Conservation (phyloP, 2,888 invertebrate genomes). For the Lasioglossum figueresi region DNA sequence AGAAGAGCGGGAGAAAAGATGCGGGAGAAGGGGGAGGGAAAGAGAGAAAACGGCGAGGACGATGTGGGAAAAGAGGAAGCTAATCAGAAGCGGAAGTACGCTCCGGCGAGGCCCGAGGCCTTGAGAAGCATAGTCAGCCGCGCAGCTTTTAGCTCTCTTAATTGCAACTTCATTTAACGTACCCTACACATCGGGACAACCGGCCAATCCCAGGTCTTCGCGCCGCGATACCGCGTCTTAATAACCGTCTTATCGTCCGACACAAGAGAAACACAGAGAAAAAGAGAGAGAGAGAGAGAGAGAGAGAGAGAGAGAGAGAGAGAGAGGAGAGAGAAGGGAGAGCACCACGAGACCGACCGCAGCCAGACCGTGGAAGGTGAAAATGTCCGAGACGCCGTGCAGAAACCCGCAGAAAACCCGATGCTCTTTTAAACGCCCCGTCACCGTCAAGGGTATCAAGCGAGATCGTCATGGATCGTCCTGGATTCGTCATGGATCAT, state of each 20-base stretch:
- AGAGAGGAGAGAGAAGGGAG: constrained; percentile 41
- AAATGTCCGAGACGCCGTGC: constrained; percentile 35
- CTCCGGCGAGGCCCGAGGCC: constrained; percentile 79
- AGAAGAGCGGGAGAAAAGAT: constrained; percentile 3
- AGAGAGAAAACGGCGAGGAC: constrained; percentile 68
- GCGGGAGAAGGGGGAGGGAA: constrained; percentile 27
- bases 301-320: constrained; percentile 39
- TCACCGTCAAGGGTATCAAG: constrained; percentile 1
- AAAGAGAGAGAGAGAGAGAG: constrained; percentile 9
- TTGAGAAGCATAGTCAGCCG: constrained; percentile 77
- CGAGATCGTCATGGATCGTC: neutral
- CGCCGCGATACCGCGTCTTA: constrained; percentile 59
- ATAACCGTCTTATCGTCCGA: constrained; percentile 63
- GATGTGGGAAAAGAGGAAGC: constrained; percentile 84
- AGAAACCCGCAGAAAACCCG: constrained; percentile 1
- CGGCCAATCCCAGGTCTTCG: constrained; percentile 60
- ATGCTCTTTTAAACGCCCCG: constrained; percentile 8
- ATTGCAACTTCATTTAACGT: constrained; percentile 80
- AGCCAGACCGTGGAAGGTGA: constrained; percentile 53
- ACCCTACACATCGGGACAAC: constrained; percentile 53
- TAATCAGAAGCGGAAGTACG: constrained; percentile 84
- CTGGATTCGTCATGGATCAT: constrained; percentile 5
- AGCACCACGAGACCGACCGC: constrained; percentile 31
- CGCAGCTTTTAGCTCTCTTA: constrained; percentile 80
- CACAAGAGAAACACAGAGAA: neutral